A percentile compares a stretch with the other conserved stretches of the same genome.
Conservation (phyloP, 2,797 vertebrate species). For the Urophycis tenuis region DNA sequence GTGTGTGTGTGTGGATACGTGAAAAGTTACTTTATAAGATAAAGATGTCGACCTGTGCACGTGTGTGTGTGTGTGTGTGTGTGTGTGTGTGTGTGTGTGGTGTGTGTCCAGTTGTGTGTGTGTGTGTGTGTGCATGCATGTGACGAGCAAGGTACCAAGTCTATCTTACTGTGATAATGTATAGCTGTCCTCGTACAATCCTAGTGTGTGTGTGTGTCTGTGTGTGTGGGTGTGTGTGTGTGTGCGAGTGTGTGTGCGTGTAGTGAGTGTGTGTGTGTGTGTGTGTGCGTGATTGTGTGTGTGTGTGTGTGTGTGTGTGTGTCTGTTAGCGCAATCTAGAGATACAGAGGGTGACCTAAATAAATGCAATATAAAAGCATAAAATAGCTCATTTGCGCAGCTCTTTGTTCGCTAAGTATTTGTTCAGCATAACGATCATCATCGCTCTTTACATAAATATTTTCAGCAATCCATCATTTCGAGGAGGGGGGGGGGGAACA, state of each 20-base stretch:
- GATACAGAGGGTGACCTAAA: conserved; percentile 29
- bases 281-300: neutral
- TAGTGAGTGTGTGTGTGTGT: neutral
- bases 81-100: neutral
- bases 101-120: neutral
- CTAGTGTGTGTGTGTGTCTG: neutral
- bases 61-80: neutral
- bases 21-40: neutral
- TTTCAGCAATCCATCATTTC: conserved; percentile 40
- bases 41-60: no score
- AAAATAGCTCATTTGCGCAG: conserved; percentile 2
- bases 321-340: neutral
- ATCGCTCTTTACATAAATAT: conserved; percentile 27
- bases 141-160: neutral
- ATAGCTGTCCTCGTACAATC: neutral
- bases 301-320: neutral
- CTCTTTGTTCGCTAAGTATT: conserved; percentile 1
- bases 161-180: neutral
- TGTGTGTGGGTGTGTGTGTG: neutral
- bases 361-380: conserved; percentile 16
- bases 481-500: neutral
- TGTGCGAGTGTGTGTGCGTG: neutral
- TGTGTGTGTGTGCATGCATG: neutral
- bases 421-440: conserved; percentile 30
- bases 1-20: conserved; percentile 1